phyloP scores from a whole-genome alignment of 2,797 vertebrate genomes.

The Saxicola maurus region DNA sequence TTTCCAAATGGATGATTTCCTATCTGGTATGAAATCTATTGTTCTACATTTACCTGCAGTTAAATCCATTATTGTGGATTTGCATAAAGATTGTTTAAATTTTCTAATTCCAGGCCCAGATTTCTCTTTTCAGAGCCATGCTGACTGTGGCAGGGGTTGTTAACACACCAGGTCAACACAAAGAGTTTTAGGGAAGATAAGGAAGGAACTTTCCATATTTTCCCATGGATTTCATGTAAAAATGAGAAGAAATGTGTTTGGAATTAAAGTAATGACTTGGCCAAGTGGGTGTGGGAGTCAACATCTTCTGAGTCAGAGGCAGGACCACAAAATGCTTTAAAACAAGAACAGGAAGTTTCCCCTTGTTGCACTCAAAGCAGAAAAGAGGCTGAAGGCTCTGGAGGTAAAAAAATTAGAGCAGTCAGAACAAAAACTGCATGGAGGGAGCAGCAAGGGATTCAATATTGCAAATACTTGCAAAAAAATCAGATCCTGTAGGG shows the following conservation, averaged over 20 bases:
- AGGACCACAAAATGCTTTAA: background rate
- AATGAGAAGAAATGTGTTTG: background rate
- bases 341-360: background rate
- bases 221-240: background rate
- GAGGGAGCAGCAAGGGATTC: background rate
- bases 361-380: background rate
- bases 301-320: background rate
- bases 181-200: background rate
- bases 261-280: background rate
- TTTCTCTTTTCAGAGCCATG: background rate
- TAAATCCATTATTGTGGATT: background rate
- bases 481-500: background rate
- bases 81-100: background rate
- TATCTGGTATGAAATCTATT: background rate
- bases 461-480: background rate
- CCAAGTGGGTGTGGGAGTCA: background rate
- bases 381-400: background rate
- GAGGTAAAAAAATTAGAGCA: background rate
- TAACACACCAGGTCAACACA: background rate
- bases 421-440: background rate
- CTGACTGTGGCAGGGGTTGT: background rate
- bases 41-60: background rate
- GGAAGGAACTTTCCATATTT: background rate
- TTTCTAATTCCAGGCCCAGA: background rate
- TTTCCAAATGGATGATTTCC: background rate